phyloP scores from a whole-genome alignment of 2,797 vertebrate genomes.

The Hylomyscus alleni region DNA sequence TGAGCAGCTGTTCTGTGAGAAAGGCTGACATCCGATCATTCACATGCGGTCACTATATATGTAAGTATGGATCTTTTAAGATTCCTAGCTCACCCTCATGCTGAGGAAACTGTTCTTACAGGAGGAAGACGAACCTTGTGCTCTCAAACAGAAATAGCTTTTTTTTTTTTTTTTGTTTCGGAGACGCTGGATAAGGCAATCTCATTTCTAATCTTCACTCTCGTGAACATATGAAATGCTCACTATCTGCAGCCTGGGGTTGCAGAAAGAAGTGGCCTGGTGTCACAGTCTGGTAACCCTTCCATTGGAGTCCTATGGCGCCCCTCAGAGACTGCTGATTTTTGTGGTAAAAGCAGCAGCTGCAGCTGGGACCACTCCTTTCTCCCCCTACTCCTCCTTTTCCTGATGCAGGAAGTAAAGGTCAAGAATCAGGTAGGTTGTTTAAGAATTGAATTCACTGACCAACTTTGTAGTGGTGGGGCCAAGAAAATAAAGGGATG shows the following conservation, averaged over 20 bases:
- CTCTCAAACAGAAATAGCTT: neutral
- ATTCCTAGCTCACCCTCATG: neutral
- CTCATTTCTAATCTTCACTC: neutral
- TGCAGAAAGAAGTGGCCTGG: neutral
- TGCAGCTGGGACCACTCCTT: neutral
- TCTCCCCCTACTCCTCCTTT: neutral
- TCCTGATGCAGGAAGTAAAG: neutral
- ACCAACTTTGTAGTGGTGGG: too few species aligned
- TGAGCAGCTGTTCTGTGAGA: neutral
- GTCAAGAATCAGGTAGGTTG: neutral
- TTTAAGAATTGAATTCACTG: too few species aligned
- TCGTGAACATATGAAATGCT: neutral
- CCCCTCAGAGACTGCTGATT: neutral
- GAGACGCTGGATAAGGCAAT: neutral
- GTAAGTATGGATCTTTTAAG: neutral
- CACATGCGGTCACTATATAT: neutral
- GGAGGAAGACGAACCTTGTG: neutral
- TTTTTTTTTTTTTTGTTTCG: neutral
- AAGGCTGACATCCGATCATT: neutral
- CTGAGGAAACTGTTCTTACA: neutral
- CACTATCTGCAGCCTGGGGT: neutral
- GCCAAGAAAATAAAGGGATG: too few species aligned
- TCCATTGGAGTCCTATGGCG: neutral
- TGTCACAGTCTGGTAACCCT: neutral
- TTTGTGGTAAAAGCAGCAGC: neutral